Conservation (phyloP, 92 coral and sea anemone genomes). For the Montipora capitata region DNA sequence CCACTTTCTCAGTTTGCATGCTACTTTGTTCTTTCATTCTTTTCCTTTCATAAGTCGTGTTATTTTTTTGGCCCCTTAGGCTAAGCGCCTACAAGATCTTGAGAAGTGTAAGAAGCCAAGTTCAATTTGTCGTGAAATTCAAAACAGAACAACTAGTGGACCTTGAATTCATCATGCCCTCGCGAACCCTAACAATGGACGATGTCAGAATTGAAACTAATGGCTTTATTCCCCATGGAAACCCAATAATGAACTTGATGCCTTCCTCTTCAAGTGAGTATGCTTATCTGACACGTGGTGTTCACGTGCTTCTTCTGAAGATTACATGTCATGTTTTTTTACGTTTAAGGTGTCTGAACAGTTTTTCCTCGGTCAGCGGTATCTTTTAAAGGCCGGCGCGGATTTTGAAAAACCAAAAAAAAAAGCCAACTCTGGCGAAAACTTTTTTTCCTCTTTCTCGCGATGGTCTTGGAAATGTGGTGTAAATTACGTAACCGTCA, state of each 20-base stretch:
- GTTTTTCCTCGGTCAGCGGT: too few species aligned
- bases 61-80: neutral
- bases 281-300: neutral
- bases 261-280: conserved; percentile 27
- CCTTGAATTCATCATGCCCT: conserved; percentile 26
- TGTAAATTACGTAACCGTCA: too few species aligned
- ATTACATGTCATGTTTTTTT: neutral
- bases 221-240: conserved; percentile 48
- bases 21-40: neutral
- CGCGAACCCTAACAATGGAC: conserved; percentile 19
- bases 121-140: conserved; percentile 38
- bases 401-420: too few species aligned
- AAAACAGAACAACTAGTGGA: conserved; percentile 42
- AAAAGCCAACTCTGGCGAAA: too few species aligned
- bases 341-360: too few species aligned
- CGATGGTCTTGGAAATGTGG: too few species aligned
- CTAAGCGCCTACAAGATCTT: conserved; percentile 11
- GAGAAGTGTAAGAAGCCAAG: neutral
- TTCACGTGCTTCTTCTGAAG: neutral
- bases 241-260: conserved; percentile 16
- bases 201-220: conserved; percentile 16
- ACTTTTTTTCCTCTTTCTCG: too few species aligned
- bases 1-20: neutral
- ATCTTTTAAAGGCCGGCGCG: too few species aligned
- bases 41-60: neutral